Percentiles rank a stretch among this genome's conserved stretches.
Evolutionary conservation across 2,888 invertebrate species (phyloP).

Genomic region (Adela reaumurella): DNA sequence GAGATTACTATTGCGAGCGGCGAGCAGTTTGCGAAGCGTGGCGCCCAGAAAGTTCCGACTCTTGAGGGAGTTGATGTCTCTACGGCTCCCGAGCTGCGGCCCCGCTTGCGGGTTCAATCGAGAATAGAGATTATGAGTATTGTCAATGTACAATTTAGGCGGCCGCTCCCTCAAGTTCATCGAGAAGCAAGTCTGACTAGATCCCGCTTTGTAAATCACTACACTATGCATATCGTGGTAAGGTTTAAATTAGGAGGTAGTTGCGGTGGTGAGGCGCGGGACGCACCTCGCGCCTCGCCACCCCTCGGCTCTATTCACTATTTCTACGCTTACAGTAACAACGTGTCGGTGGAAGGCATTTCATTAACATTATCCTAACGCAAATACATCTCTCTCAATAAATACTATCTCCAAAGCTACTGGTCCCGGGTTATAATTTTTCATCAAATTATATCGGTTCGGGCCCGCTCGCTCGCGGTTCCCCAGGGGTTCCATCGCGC

Average conservation of each 20-base stretch:
- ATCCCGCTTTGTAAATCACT: not conserved
- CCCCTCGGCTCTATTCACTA: slow-evolving; percentile 53
- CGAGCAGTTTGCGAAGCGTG: not conserved
- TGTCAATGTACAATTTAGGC: too few relatives aligned
- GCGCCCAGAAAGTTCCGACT: not conserved
- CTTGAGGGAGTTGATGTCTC: not conserved
- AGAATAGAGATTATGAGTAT: too few relatives aligned
- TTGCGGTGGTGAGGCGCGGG: slow-evolving; percentile 30
- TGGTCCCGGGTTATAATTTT: slow-evolving; percentile 58
- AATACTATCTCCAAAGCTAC: slow-evolving; percentile 57
- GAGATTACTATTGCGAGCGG: not conserved
- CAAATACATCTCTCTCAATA: slow-evolving; percentile 53
- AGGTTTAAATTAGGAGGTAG: slow-evolving; percentile 53
- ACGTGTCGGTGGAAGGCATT: slow-evolving; percentile 54
- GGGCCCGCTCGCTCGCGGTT: slow-evolving; percentile 36
- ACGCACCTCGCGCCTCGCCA: slow-evolving; percentile 40
- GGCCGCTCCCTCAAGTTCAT: too few relatives aligned
- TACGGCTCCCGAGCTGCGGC: too few relatives aligned
- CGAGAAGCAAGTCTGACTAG: not conserved
- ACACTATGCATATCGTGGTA: not conserved
- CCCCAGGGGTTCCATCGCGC: too few relatives aligned
- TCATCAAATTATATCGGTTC: slow-evolving; percentile 56
- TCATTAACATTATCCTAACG: slow-evolving; percentile 51
- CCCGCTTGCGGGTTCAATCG: too few relatives aligned
- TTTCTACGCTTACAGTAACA: slow-evolving; percentile 56